phyloP scores from a whole-genome alignment of 2,113 vertebrate species.

The Alaudala cheleensis region DNA sequence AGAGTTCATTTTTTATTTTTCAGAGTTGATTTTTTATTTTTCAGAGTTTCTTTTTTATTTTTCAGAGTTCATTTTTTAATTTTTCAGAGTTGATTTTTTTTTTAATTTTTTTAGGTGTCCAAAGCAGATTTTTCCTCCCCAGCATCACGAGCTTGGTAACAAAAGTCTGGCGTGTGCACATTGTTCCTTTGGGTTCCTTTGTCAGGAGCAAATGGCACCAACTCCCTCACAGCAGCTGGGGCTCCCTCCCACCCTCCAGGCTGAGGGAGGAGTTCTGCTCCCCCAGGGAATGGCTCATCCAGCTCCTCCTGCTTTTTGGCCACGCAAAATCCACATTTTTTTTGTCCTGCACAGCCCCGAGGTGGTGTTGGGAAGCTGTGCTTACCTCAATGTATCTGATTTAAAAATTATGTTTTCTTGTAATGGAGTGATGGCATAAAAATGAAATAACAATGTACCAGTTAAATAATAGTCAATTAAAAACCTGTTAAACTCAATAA shows the following conservation, averaged over 20 bases:
- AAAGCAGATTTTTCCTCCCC: not conserved
- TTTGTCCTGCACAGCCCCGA: not conserved
- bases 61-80: too few relatives aligned
- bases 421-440: not conserved
- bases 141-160: not conserved
- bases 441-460: not conserved
- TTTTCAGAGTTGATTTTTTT: too few relatives aligned
- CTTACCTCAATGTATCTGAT: not conserved
- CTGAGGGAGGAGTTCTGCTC: not conserved
- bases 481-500: not conserved
- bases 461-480: not conserved
- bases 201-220: not conserved
- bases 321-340: fast-evolving
- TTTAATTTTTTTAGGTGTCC: not conserved
- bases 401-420: not conserved
- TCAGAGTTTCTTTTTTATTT: too few relatives aligned
- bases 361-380: not conserved
- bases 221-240: slow-evolving; percentile 6
- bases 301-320: not conserved
- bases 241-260: not conserved
- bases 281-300: not conserved
- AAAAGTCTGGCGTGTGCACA: not conserved
- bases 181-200: not conserved
- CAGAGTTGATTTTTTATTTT: too few relatives aligned
- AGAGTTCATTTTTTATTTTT: too few relatives aligned